phyloP scores from a whole-genome alignment of 2,888 invertebrate species.

The Drosophila quasianomalipes region DNA sequence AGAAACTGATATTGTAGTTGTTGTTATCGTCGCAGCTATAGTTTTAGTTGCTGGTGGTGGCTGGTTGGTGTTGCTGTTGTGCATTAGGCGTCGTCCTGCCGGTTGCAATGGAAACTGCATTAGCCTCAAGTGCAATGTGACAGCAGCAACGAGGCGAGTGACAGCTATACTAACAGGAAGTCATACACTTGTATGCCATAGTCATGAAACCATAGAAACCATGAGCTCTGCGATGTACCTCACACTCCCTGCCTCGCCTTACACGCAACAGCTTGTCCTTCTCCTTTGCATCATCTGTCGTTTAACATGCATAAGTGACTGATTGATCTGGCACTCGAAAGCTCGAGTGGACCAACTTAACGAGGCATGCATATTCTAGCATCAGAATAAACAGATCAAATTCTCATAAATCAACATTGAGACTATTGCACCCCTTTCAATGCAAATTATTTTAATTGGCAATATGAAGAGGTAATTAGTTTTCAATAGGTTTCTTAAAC shows the following conservation, averaged over 20 bases:
- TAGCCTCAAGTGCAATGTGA: conserved; percentile 68
- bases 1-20: neutral
- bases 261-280: no score
- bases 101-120: conserved; percentile 52
- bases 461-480: no score
- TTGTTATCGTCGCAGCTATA: conserved; percentile 2
- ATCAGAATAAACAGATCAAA: neutral
- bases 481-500: neutral
- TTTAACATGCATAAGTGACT: conserved; percentile 47
- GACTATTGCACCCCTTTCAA: neutral
- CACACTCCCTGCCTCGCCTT: neutral
- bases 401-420: conserved; percentile 13
- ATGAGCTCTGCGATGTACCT: neutral
- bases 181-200: conserved; percentile 23
- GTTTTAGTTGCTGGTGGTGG: conserved; percentile 1
- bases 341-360: conserved; percentile 15
- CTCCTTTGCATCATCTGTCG: conserved; percentile 41
- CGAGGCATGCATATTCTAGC: conserved; percentile 10
- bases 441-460: neutral
- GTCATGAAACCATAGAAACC: conserved; percentile 7
- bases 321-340: conserved; percentile 67
- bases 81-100: conserved; percentile 20
- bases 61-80: conserved; percentile 9
- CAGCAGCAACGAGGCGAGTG: conserved; percentile 54
- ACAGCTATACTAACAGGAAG: conserved; percentile 40